A percentile compares a stretch with the other conserved stretches of the same genome.
Conservation (phyloP, 2,888 invertebrate species). For the Loripinus fragilis region DNA sequence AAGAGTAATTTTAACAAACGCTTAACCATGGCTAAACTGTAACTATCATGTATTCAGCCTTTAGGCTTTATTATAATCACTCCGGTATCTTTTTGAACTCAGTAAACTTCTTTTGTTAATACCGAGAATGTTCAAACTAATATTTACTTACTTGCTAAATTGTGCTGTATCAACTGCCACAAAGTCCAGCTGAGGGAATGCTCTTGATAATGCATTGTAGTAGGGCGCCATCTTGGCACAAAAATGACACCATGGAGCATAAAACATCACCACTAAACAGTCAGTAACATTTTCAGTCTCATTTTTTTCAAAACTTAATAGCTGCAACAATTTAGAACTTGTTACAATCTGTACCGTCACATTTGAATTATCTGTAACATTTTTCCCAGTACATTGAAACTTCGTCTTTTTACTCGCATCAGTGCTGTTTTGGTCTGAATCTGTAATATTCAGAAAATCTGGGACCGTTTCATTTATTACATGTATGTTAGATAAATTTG, state of each 20-base stretch:
- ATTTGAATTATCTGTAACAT: slow-evolving; percentile 70
- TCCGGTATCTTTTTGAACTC: too few species aligned
- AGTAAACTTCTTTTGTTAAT: too few species aligned
- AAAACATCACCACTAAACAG: slow-evolving; percentile 92
- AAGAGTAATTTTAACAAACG: too few species aligned
- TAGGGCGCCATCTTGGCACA: slow-evolving; percentile 95
- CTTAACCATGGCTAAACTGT: too few species aligned
- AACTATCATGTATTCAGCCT: too few species aligned
- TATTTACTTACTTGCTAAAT: slow-evolving; percentile 86
- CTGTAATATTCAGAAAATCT: slow-evolving; percentile 34
- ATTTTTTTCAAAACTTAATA: slow-evolving; percentile 85
- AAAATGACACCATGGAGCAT: slow-evolving; percentile 94
- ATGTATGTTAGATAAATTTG: neutral
- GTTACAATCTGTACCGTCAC: slow-evolving; percentile 87
- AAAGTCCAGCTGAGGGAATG: slow-evolving; percentile 93
- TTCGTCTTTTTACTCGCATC: slow-evolving; percentile 72
- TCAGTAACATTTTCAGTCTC: slow-evolving; percentile 84
- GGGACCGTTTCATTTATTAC: slow-evolving; percentile 2
- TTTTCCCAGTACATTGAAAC: slow-evolving; percentile 76
- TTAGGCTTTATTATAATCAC: too few species aligned
- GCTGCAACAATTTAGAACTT: slow-evolving; percentile 88
- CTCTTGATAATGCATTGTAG: slow-evolving; percentile 94
- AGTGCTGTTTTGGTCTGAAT: slow-evolving; percentile 53
- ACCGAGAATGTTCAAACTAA: too few species aligned
- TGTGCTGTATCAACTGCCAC: slow-evolving; percentile 95